Base-by-base conservation (phyloP, 2,888 invertebrate genomes). In the Fragum whitleyi region DNA sequence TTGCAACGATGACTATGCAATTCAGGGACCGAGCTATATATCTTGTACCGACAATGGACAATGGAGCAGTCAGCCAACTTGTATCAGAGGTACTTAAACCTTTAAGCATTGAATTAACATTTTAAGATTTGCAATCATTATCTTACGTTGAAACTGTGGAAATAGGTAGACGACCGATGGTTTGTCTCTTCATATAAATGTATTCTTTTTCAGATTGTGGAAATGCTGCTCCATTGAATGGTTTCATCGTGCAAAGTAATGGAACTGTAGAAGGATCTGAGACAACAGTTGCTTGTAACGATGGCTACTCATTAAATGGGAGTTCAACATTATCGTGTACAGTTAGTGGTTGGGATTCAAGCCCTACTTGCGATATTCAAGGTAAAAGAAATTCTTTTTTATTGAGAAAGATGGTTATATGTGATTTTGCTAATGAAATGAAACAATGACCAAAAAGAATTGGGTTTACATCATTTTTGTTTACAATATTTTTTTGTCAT, bases 271-370 rank as follows among this genome's bases (percentile, higher is more conserved):
- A 32, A 16, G 61, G 23, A 0, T n/a, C 32, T 21, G 16, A 11
- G 19, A 69, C 57, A 28, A 21, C 14, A 0, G 32, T 70, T n/a
- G 14, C 21, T 19, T 76, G 75, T 70, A 36, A 69, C 36, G 23
- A 16, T 1, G 75, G 70, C 9, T 76, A 76, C 61, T 59, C 47
- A 16, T 29, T 76, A 28, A 42, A 47, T 51, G 75, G 75, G 21
- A 23, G 29, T 23, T n/a, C 59, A 7, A 21, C 21, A 7, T 26
- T 76, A 6, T 42, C 68, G 2, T 76, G 75, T 57, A 68, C 47
- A 5, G 51, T 55, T 16, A 42, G 61, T 29, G 59, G 42, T 11
- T 76, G 75, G 75, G 47, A 32, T 23, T 47, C 26, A 19, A 32
- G 21, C 42, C 39, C 57, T 11, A 39, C 39, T n/a, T 65, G 65